Conservation (phyloP, 2,113 vertebrate species). For the Syngnathus scovelli region DNA sequence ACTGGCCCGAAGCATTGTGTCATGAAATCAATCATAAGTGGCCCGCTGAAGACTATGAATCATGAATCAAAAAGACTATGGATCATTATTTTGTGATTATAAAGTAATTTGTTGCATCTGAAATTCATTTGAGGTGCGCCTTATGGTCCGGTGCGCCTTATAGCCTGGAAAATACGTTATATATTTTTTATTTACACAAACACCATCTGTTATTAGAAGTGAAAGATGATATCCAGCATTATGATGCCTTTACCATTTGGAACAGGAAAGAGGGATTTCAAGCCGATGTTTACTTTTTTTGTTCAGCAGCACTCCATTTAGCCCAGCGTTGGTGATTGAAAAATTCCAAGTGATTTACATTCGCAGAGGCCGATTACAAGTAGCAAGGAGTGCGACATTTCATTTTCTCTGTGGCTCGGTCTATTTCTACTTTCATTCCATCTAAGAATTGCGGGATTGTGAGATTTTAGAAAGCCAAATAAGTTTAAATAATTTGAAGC, state of each 20-base stretch:
- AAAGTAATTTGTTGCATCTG: no score
- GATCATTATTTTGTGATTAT: no score
- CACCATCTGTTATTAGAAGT: background rate
- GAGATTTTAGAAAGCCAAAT: constrained; percentile 28
- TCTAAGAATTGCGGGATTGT: constrained; percentile 21
- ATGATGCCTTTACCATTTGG: background rate
- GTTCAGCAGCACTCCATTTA: background rate
- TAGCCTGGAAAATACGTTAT: no score
- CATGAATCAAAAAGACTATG: no score
- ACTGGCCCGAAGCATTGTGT: no score
- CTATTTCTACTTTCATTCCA: constrained; percentile 29
- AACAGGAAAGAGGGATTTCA: background rate
- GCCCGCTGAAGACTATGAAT: no score
- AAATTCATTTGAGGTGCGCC: no score
- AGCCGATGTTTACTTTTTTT: background rate
- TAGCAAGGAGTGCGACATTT: constrained; percentile 15
- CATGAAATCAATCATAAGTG: no score
- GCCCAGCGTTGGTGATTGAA: background rate
- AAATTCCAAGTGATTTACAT: background rate
- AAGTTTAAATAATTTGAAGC: constrained; percentile 46
- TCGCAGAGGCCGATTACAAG: background rate
- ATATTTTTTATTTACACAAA: background rate
- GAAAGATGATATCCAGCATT: background rate
- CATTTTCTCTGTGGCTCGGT: constrained; percentile 10
- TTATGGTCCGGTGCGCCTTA: no score